Percentiles rank a stretch among this genome's conserved stretches.
Evolutionary conservation across 2,113 vertebrate genomes (phyloP).

Genomic region (Aramus guarauna): DNA sequence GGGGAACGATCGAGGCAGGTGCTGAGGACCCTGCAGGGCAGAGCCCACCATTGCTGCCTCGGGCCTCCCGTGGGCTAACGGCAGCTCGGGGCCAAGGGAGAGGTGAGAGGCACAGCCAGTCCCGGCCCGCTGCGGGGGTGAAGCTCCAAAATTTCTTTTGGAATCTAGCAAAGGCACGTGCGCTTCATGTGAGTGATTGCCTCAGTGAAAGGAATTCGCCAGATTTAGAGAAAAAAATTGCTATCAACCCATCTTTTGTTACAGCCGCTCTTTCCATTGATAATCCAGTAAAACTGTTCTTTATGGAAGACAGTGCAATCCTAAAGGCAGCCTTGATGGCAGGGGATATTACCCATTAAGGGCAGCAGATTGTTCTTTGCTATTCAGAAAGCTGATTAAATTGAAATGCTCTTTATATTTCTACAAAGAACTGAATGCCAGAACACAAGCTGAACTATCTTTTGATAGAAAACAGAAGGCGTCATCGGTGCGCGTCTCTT

Average conservation of each 20-base stretch:
- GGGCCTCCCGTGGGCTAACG: rapidly evolving
- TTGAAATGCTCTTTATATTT: neutral
- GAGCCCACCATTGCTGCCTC: neutral
- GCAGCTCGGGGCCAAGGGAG: neutral
- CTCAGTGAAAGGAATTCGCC: neutral
- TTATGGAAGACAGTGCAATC: neutral
- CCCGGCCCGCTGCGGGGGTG: rapidly evolving
- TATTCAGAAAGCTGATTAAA: neutral
- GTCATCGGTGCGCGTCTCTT: neutral
- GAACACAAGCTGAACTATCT: neutral
- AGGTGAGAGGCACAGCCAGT: neutral
- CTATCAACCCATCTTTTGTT: neutral
- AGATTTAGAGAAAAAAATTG: neutral
- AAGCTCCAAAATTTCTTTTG: neutral
- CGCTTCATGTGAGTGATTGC: neutral
- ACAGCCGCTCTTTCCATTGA: neutral
- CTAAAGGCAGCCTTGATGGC: neutral
- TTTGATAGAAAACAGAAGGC: neutral
- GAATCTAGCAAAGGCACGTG: neutral
- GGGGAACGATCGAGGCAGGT: neutral
- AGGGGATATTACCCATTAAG: neutral
- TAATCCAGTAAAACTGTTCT: neutral
- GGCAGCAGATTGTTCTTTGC: neutral
- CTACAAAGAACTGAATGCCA: neutral
- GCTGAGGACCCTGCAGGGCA: rapidly evolving